Conservation (phyloP, 2,888 invertebrate genomes). For the Octonoba sinensis region DNA sequence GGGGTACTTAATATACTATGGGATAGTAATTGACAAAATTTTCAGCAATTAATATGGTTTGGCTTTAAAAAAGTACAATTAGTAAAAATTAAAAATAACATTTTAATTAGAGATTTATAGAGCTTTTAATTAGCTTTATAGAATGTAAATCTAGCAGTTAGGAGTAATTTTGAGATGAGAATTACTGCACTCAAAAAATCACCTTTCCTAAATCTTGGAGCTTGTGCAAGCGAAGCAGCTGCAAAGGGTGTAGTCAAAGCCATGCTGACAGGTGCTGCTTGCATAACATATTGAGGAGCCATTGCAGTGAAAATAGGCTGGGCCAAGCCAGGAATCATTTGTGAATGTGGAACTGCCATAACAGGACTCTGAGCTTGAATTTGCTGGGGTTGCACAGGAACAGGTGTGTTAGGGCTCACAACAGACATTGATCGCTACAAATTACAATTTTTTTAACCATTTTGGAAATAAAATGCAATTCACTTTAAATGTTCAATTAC, state of each 20-base stretch:
- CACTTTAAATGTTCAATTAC: background rate
- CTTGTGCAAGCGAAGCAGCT: slow-evolving; percentile 58
- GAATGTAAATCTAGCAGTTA: too few relatives aligned
- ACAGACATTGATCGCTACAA: slow-evolving; percentile 39
- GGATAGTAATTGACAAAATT: too few relatives aligned
- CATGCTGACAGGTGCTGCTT: slow-evolving; percentile 53
- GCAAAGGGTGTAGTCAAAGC: slow-evolving; percentile 32
- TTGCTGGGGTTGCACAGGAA: slow-evolving; percentile 29
- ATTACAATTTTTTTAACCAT: background rate
- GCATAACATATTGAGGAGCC: slow-evolving; percentile 67
- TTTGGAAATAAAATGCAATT: background rate
- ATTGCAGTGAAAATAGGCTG: slow-evolving; percentile 70
- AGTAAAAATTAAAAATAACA: too few relatives aligned
- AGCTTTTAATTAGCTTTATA: too few relatives aligned
- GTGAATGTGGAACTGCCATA: slow-evolving; percentile 60
- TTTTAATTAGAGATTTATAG: too few relatives aligned
- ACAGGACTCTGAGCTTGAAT: slow-evolving; percentile 61
- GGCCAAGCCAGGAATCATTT: slow-evolving; percentile 53
- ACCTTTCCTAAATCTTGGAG: slow-evolving; percentile 72
- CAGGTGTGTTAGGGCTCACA: background rate
- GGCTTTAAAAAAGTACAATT: too few relatives aligned
- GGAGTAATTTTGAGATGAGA: too few relatives aligned
- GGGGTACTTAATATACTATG: too few relatives aligned
- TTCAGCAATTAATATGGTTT: too few relatives aligned
- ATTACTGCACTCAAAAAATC: slow-evolving; percentile 67